Percentiles rank a stretch among this genome's conserved stretches.
Evolutionary conservation across 1,140 invertebrate genomes (phyloP).

Genomic region (Venturia canescens): DNA sequence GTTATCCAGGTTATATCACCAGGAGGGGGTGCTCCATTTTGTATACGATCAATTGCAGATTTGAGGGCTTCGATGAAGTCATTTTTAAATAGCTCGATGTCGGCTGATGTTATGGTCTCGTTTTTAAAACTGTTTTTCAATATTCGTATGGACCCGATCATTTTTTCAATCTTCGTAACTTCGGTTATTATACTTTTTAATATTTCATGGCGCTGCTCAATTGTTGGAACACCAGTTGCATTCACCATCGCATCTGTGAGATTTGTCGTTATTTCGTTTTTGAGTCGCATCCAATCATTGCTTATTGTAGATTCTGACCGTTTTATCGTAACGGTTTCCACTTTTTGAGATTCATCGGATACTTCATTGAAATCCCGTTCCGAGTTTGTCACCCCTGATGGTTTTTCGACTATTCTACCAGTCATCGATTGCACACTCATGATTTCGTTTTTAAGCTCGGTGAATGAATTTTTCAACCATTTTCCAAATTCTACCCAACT

Average conservation of each 20-base stretch:
- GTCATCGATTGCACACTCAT: background rate
- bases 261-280: slow-evolving; percentile 26
- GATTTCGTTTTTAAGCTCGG: slow-evolving; percentile 53
- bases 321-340: background rate
- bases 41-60: slow-evolving; percentile 42
- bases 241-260: slow-evolving; percentile 46
- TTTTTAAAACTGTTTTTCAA: background rate
- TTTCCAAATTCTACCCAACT: slow-evolving; percentile 55
- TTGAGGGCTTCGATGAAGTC: slow-evolving; percentile 44
- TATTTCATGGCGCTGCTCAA: slow-evolving; percentile 41
- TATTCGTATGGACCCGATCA: slow-evolving; percentile 32
- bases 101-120: background rate
- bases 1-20: slow-evolving; percentile 51
- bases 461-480: slow-evolving; percentile 53
- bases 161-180: slow-evolving; percentile 39
- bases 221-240: slow-evolving; percentile 11
- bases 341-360: background rate
- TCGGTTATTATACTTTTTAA: slow-evolving; percentile 34
- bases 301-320: background rate
- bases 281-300: slow-evolving; percentile 54
- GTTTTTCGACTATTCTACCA: background rate
- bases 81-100: slow-evolving; percentile 15
- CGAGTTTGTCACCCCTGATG: background rate
- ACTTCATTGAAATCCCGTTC: too few species aligned
- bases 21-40: slow-evolving; percentile 39